Evolutionary conservation across 2,113 vertebrate genomes (phyloP), one percentile per base, ranked within the genome.

Genomic region (Melanotaenia duboulayi): DNA sequence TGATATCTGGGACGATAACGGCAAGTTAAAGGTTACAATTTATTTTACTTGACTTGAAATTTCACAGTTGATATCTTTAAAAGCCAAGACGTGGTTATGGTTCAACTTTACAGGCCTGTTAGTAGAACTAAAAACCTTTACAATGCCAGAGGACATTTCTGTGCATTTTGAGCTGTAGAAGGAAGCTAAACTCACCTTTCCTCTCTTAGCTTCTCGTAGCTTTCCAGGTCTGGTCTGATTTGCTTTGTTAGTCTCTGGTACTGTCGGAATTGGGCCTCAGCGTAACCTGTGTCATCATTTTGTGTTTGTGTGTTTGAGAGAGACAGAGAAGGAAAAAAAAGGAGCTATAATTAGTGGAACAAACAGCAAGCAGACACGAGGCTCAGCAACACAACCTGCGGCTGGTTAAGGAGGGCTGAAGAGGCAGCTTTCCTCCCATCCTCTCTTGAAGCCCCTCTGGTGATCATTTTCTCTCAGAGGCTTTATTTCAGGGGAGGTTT

Each of bases 211-310:
- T 72, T 94, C 87, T 95, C 94, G 0, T 99, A 99, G 19, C 90
- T 67, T 51, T 97, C 95, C 94, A 98, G 91, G 91, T 99, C 95
- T 1, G 97, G 98, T 81, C 92, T 95, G 91, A 99, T 98, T 92
- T 99, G 98, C 87, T 87, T 96, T 1, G 97, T 97, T 80, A 99
- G 89, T 44, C 98, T 80, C 84, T 97, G 98, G 91, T 99, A 99
- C 84, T 99, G 97, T 22, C 98, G 93, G 63, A 98, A 91, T 73
- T 99, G 98, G n/a, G 98, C 98, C 19, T 98, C 96, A 0, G 98
- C 97, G 2, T 96, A 99, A 68, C 98, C 98, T 97, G 85, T 13
- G 77, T 46, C 23, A 35, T 35, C 75, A 54, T 72, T 66, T 60
- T 51, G 44, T 10, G 50, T 35, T 17, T 62, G 56, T 68, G n/a